Conservation (phyloP, 2,888 invertebrate genomes). For the Amblyjoppa fuscipennis region DNA sequence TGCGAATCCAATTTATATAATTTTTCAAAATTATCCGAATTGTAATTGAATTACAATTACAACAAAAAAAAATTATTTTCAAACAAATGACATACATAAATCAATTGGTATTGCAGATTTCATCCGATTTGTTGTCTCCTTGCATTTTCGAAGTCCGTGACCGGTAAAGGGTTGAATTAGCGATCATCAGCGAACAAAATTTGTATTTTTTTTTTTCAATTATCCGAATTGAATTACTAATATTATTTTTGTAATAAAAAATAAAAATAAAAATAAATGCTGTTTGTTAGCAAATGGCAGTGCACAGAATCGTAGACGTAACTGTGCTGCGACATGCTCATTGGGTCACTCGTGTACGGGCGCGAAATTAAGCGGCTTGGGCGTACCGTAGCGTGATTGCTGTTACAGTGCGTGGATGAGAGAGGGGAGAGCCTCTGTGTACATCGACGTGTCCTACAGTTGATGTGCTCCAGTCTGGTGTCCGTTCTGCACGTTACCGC, state of each 20-base stretch:
- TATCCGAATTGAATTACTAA: neutral
- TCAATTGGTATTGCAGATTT: neutral
- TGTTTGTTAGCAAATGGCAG: neutral
- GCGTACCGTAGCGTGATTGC: constrained; percentile 32
- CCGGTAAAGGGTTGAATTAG: neutral
- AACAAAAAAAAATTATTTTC: too few relatives aligned
- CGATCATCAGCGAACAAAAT: neutral
- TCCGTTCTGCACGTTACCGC: constrained; percentile 47
- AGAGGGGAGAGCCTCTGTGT: constrained; percentile 31
- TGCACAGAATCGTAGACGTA: constrained; percentile 17
- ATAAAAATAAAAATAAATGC: neutral
- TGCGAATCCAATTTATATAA: too few relatives aligned
- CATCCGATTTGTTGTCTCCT: too few relatives aligned
- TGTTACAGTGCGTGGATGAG: constrained; percentile 47
- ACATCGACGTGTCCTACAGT: constrained; percentile 41
- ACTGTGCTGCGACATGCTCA: constrained; percentile 44
- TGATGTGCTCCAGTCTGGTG: constrained; percentile 54
- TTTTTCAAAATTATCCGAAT: too few relatives aligned
- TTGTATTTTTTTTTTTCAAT: too few relatives aligned
- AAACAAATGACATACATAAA: neutral
- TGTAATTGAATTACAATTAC: too few relatives aligned
- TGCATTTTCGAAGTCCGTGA: neutral
- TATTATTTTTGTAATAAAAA: neutral
- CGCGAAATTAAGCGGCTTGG: constrained; percentile 61
- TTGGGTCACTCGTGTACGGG: constrained; percentile 60